These are phyloP conservation scores for Lepeophtheirus salmonis DNA, from an alignment of 1,140 invertebrate species.

Conservation along the genomic window DNA sequence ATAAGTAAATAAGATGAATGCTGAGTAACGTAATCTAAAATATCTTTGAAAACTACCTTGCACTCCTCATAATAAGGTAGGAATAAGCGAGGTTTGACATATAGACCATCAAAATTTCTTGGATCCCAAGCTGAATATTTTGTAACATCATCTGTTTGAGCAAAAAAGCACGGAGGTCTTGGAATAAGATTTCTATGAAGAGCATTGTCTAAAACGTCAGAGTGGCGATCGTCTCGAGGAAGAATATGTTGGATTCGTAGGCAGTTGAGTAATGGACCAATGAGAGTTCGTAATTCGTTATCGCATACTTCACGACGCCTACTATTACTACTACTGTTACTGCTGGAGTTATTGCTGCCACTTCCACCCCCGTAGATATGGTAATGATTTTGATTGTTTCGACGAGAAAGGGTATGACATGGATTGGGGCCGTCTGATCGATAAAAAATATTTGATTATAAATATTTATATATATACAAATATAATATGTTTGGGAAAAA, in stretches of 20 bases:
- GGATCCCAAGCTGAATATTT: neutral
- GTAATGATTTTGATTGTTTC: too few relatives aligned
- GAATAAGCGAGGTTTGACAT: neutral
- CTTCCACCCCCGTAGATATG: too few relatives aligned
- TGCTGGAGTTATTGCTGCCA: neutral
- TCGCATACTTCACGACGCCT: neutral
- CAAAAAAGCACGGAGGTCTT: neutral
- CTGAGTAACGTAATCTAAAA: too few relatives aligned
- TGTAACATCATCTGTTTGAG: neutral
- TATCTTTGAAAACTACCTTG: conserved; percentile 4
- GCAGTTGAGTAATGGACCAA: neutral
- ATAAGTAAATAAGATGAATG: too few relatives aligned
- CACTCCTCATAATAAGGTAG: conserved; percentile 4
- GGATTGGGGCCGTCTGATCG: too few relatives aligned
- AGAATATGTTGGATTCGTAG: neutral
- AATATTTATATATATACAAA: too few relatives aligned
- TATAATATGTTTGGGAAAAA: too few relatives aligned
- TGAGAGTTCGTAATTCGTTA: neutral
- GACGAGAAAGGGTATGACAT: too few relatives aligned
- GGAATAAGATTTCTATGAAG: neutral
- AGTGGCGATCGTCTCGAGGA: neutral
- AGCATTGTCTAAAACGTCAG: neutral
- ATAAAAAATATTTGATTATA: too few relatives aligned
- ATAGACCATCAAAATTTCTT: neutral
- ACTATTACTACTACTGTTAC: too few relatives aligned